Base-by-base conservation (phyloP, 2,113 vertebrate species). In the Eretmochelys imbricata region DNA sequence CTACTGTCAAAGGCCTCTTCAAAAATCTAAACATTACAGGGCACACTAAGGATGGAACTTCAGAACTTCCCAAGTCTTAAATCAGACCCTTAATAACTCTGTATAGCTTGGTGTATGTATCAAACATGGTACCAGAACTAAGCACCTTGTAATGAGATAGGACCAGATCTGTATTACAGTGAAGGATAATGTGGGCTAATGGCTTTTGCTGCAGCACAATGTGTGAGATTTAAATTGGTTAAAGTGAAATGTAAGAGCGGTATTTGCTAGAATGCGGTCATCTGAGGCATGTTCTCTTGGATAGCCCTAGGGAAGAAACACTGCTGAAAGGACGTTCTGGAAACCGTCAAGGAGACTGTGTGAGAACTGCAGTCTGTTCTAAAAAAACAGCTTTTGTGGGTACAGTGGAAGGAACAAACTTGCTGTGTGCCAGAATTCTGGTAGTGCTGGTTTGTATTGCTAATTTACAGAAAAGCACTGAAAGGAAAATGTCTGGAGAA, bases 151-250 rank as follows among this genome's bases (percentile, higher is more conserved):
- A 96, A 97, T 49, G 65, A 95, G 92, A 88, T 49, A 88, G 95
- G 85, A 85, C 88, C 80, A 93, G 95, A 75, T 92, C 85, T 65
- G 88, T 76, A 4, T 80, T 91, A 79, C 85, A 76, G 83, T 13
- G 54, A 89, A 90, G 94, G 94, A 91, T 83, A 88, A 83, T 89
- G 95, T 3, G 48, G 95, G 82, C 94, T 93, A 96, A 95, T 88
- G 85, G 94, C 92, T 94, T 79, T 83, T 90, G 90, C 96, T 94
- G 50, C 85, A 82, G 93, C 83, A 48, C 50, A 14, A 95, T 90
- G 82, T 49, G 93, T 48, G 92, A 95, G 94, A 95, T 94, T 96
- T 95, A 95, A 96, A 95, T 89, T 91, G 93, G 91, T 92, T 95
- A 20, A 85, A 92, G 92, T 69, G 92, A 95, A 96, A 91, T 0